Percentiles rank a stretch among this genome's conserved stretches.
These are phyloP conservation scores for Xiphias gladius DNA, from an alignment of 2,113 vertebrate genomes.

Conservation along the genomic window DNA sequence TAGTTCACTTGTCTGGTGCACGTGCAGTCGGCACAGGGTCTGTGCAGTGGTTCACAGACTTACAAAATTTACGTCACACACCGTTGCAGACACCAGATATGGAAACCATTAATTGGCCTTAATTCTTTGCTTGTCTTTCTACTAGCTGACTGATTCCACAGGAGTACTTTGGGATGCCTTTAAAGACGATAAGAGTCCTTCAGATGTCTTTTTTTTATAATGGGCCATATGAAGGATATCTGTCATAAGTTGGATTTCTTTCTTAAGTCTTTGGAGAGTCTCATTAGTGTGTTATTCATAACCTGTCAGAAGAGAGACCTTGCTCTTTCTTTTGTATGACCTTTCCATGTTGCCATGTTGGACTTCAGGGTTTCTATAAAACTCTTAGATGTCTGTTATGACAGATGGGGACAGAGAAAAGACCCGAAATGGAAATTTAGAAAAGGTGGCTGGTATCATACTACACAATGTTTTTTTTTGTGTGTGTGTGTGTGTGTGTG, in stretches of 20 bases:
- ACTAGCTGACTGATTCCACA: conserved; percentile 9
- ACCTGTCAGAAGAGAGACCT: conserved; percentile 17
- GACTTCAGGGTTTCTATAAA: not conserved
- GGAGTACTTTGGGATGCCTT: conserved; percentile 23
- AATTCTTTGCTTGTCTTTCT: not conserved
- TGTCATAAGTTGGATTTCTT: conserved; percentile 14
- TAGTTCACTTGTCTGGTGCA: too few species aligned
- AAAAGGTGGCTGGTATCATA: conserved; percentile 25
- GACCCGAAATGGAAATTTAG: conserved; percentile 22
- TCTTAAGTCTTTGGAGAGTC: conserved; percentile 47
- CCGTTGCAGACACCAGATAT: too few species aligned
- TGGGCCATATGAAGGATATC: conserved; percentile 21
- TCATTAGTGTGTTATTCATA: conserved; percentile 46
- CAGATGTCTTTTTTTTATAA: conserved; percentile 36
- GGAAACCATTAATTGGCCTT: not conserved
- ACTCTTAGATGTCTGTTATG: conserved; percentile 42
- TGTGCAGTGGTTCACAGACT: too few species aligned
- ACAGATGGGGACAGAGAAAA: conserved; percentile 45
- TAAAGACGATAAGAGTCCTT: conserved; percentile 37
- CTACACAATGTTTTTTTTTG: not conserved
- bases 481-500: too few species aligned
- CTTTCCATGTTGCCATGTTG: conserved; percentile 22
- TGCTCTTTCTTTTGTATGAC: conserved; percentile 25
- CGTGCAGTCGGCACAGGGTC: too few species aligned
- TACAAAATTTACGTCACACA: not conserved